Evolutionary conservation across 2,888 invertebrate species (phyloP).

Genomic region (Epistrophe grossulariae): DNA sequence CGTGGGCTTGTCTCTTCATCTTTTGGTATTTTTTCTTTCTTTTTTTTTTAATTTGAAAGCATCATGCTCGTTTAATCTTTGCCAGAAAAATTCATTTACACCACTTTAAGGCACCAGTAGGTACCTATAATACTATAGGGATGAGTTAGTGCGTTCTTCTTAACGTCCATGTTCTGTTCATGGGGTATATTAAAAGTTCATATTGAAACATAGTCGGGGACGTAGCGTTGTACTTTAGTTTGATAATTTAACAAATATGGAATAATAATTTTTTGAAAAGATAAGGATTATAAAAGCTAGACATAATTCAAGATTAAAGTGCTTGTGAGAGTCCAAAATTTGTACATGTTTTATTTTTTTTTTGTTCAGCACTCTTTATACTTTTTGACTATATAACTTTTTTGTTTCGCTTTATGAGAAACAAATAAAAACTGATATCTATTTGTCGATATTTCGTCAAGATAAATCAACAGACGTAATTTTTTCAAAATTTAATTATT

Average conservation of each 20-base stretch:
- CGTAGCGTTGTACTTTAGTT: neutral
- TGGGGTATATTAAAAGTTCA: constrained; percentile 2
- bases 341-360: no score
- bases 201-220: neutral
- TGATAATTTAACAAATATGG: no score
- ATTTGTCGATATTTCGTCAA: no score
- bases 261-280: neutral
- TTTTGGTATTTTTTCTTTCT: constrained; percentile 11
- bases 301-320: no score
- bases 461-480: no score
- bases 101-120: constrained; percentile 40
- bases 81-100: constrained; percentile 54
- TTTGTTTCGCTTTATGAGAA: no score
- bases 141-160: constrained; percentile 26
- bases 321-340: no score
- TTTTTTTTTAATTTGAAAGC: neutral
- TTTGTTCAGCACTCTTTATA: no score
- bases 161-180: constrained; percentile 18
- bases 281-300: no score
- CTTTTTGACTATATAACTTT: no score
- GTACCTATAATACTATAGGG: neutral
- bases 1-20: constrained; percentile 19
- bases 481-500: no score
- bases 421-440: no score
- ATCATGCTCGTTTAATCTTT: constrained; percentile 50